phyloP scores from a whole-genome alignment of 2,113 vertebrate genomes.

The Mus spicilegus region DNA sequence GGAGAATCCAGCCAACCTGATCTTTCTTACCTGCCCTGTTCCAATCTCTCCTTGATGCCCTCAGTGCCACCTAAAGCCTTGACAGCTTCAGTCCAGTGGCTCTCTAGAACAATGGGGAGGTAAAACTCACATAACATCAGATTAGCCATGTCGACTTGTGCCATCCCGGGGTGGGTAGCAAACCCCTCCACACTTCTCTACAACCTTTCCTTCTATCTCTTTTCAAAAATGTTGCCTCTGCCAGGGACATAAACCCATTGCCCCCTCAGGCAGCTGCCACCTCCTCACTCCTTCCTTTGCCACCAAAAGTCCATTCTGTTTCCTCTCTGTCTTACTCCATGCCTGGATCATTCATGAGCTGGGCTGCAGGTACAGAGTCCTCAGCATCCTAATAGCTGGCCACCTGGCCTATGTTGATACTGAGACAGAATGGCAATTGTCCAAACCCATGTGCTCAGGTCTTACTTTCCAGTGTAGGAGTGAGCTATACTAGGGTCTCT shows the following conservation, averaged over 20 bases:
- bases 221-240: not conserved
- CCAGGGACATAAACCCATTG: rapidly evolving
- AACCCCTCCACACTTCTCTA: not conserved
- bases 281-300: rapidly evolving
- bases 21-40: not conserved
- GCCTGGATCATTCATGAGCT: not conserved
- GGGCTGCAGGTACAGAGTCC: not conserved
- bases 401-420: rapidly evolving
- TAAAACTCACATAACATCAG: not conserved
- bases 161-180: not conserved
- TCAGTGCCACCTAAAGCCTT: rapidly evolving
- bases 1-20: not conserved
- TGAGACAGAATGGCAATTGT: not conserved
- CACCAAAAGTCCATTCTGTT: not conserved
- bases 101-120: not conserved
- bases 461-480: not conserved
- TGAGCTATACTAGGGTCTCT: rapidly evolving
- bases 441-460: too few species aligned
- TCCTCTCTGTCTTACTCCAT: not conserved
- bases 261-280: rapidly evolving
- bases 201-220: too few species aligned
- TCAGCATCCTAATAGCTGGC: rapidly evolving
- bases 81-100: not conserved
- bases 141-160: not conserved
- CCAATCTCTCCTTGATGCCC: rapidly evolving